Base-by-base conservation (phyloP, 2,797 vertebrate species). In the Parauchenoglanis punctatus region DNA sequence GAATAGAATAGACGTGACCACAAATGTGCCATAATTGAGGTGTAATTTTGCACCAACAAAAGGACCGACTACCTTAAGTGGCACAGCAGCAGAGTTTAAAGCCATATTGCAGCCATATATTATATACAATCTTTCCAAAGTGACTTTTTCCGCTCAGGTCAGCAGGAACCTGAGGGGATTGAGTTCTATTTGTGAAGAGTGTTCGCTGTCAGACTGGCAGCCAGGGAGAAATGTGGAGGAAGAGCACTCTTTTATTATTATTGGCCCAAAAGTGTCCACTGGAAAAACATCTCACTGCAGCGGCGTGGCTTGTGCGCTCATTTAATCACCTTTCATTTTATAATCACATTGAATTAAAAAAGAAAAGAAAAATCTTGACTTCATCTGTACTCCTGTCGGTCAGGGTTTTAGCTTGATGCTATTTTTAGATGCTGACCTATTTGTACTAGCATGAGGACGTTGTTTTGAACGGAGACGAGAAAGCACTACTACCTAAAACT, bases 121-220 rank as follows among this genome's bases (percentile, higher is more conserved):
- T 56, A 31, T 63, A 63, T 15, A 15, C 52, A 17, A 3, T 44
- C 67, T 15, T 68, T 65, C n/a, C 17, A 4, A 35, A 70, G 61
- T 49, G 80, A 86, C 63, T n/a, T 68, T 82, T 67, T 68, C n/a
- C 68, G 89, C 52, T 86, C 52, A 65, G 90, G 88, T 86, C 88
- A 91, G 83, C 78, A 54, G 35, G 52, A 67, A 85, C 87, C 85
- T 59, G 83, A 75, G 84, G 76, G 89, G 86, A 87, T 7, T 28
- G 46, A 68, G 84, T 81, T 85, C 54, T 80, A 54, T 80, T 76
- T 81, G 86, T 68, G 84, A 85, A 67, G 81, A 31, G 70, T 49
- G 77, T 87, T 63, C 85, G 17, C 35, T 85, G 75, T 87, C 83
- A 72, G 68, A 52, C 11, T 63, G n/a, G 76, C 87, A 80, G 82